Evolutionary conservation across 2,888 invertebrate species (phyloP).

Genomic region (Nasonovia ribisnigri): DNA sequence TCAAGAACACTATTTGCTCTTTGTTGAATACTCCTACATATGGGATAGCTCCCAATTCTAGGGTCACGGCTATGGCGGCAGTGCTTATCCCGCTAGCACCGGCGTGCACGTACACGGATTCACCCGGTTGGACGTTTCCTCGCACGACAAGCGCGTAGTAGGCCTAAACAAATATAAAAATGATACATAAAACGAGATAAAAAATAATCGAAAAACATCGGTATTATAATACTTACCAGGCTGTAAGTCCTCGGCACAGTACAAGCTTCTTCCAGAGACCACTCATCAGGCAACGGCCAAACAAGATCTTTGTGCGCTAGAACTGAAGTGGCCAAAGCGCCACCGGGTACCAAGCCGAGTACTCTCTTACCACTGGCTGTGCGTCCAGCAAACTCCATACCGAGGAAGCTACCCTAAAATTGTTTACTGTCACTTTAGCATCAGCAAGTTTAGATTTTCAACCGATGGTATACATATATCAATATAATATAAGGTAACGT

Average conservation of each 20-base stretch:
- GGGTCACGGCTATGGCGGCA: conserved; percentile 93
- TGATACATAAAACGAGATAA: not conserved
- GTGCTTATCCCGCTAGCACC: conserved; percentile 97
- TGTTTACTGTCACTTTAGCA: not conserved
- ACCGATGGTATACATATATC: not conserved
- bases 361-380: conserved; percentile 81
- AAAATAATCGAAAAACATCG: not conserved
- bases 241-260: conserved; percentile 95
- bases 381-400: conserved; percentile 94
- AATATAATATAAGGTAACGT: not conserved
- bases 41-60: conserved; percentile 88
- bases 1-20: conserved; percentile 89
- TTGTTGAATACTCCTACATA: conserved; percentile 92
- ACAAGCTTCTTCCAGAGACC: conserved; percentile 92
- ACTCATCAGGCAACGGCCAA: conserved; percentile 89
- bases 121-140: conserved; percentile 86
- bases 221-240: conserved; percentile 74
- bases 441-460: not conserved
- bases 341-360: conserved; percentile 93
- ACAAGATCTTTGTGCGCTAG: conserved; percentile 85
- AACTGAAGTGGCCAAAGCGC: conserved; percentile 92
- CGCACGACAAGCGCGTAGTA: conserved; percentile 92
- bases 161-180: conserved; percentile 71
- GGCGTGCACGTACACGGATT: conserved; percentile 90
- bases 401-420: conserved; percentile 88